phyloP scores from a whole-genome alignment of 2,888 invertebrate species.

The Abrostola tripartita region DNA sequence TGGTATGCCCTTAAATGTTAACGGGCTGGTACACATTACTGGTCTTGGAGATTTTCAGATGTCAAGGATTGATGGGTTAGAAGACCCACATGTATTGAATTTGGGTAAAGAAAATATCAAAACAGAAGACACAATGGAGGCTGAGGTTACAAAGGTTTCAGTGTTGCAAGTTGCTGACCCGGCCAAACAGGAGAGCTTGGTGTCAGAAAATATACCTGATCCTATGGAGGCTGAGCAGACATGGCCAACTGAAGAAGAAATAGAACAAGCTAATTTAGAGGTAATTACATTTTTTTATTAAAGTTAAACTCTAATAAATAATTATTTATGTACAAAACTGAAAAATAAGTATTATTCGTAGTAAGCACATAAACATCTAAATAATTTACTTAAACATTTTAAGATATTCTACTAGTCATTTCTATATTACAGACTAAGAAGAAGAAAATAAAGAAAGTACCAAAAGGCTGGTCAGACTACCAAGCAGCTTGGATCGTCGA shows the following conservation, averaged over 20 bases:
- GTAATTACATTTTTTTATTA: slow-evolving; percentile 51
- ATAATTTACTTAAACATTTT: background rate
- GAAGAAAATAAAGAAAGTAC: slow-evolving; percentile 93
- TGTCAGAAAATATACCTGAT: slow-evolving; percentile 94
- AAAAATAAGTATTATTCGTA: background rate
- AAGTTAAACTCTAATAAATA: too few species aligned
- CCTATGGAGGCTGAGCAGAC: slow-evolving; percentile 98
- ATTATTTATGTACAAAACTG: background rate
- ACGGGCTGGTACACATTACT: slow-evolving; percentile 96
- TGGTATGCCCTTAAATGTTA: slow-evolving; percentile 94
- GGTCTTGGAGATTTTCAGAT: slow-evolving; percentile 98
- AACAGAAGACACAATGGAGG: slow-evolving; percentile 77
- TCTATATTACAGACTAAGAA: slow-evolving; percentile 80
- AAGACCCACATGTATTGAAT: slow-evolving; percentile 91
- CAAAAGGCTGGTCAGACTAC: slow-evolving; percentile 98
- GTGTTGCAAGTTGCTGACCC: slow-evolving; percentile 90
- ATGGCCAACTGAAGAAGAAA: slow-evolving; percentile 98
- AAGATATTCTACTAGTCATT: background rate
- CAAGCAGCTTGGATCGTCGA: slow-evolving; percentile 98
- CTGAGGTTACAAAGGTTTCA: slow-evolving; percentile 74
- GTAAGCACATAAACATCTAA: background rate
- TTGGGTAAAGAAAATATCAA: slow-evolving; percentile 85
- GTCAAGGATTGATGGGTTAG: slow-evolving; percentile 91
- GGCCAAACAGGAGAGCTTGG: slow-evolving; percentile 91
- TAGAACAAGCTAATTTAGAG: slow-evolving; percentile 91